phyloP scores from a whole-genome alignment of 2,113 vertebrate species.

The Ailuropoda melanoleuca region DNA sequence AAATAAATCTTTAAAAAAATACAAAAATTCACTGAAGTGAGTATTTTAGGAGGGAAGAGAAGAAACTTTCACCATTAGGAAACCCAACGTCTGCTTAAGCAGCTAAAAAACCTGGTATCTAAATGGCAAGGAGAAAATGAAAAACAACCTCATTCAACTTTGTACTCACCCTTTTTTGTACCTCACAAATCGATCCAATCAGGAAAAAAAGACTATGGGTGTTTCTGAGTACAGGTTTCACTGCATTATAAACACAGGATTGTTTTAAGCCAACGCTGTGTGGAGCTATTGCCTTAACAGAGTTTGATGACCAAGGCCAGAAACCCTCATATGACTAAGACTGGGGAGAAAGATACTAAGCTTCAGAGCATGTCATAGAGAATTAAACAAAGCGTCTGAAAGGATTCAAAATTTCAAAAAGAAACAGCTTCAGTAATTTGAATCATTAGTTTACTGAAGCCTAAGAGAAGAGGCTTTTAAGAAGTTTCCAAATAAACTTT shows the following conservation, averaged over 20 bases:
- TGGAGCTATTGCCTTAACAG: slow-evolving; percentile 68
- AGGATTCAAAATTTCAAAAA: not conserved
- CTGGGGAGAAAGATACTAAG: not conserved
- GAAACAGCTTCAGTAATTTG: not conserved
- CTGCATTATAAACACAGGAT: accelerated
- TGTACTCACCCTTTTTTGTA: not conserved
- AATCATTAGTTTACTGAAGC: slow-evolving; percentile 7
- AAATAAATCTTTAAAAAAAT: not conserved
- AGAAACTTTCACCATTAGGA: not conserved
- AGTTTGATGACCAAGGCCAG: slow-evolving; percentile 4
- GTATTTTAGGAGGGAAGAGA: not conserved
- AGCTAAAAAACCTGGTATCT: not conserved
- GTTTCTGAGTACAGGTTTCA: not conserved
- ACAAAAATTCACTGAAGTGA: not conserved
- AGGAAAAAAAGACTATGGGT: not conserved
- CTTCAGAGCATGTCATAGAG: not conserved
- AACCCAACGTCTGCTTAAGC: not conserved
- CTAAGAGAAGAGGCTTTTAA: not conserved
- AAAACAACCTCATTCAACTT: not conserved
- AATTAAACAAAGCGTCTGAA: not conserved
- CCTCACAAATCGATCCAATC: not conserved
- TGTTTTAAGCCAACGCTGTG: slow-evolving; percentile 54
- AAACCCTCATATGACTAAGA: not conserved
- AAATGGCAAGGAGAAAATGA: not conserved
- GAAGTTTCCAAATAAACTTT: slow-evolving; percentile 22